Conservation (phyloP, 2,888 invertebrate species). For the Cephus sareptanus region DNA sequence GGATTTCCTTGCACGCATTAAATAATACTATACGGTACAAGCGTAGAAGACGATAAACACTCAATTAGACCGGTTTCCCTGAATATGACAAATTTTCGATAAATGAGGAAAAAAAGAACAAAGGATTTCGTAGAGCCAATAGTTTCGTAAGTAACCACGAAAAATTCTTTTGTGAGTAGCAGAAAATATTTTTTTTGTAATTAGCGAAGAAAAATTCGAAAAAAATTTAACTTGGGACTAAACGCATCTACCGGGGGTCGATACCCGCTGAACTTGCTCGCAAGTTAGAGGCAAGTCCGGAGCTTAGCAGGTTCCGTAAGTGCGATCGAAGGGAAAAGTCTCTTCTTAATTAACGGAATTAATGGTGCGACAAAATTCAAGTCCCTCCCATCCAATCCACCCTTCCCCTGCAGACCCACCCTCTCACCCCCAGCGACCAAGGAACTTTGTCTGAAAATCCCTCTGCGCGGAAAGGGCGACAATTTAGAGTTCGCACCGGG, state of each 20-base stretch:
- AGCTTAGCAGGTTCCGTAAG: background rate
- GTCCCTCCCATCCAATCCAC: background rate
- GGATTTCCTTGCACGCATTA: slow-evolving; percentile 11
- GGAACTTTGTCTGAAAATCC: background rate
- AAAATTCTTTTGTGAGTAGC: too few species aligned
- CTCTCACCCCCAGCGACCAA: background rate
- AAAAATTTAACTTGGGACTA: too few species aligned
- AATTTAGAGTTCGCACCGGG: background rate
- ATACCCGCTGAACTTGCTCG: background rate
- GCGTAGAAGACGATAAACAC: background rate
- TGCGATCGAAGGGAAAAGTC: background rate
- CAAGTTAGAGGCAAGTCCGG: background rate
- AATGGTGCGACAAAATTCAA: slow-evolving; percentile 39
- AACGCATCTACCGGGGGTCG: background rate
- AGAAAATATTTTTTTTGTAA: too few species aligned
- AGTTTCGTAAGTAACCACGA: background rate
- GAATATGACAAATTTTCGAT: too few species aligned
- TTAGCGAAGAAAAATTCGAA: too few species aligned
- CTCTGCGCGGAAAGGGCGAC: background rate
- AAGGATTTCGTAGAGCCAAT: background rate
- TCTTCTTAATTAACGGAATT: slow-evolving; percentile 52
- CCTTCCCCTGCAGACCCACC: background rate
- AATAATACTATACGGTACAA: background rate
- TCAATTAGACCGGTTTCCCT: too few species aligned
- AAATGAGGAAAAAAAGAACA: background rate